Evolutionary conservation across 2,113 vertebrate species (phyloP), one percentile per base, ranked within the genome.

Genomic region (Pseudolaguvia tuberculata): DNA sequence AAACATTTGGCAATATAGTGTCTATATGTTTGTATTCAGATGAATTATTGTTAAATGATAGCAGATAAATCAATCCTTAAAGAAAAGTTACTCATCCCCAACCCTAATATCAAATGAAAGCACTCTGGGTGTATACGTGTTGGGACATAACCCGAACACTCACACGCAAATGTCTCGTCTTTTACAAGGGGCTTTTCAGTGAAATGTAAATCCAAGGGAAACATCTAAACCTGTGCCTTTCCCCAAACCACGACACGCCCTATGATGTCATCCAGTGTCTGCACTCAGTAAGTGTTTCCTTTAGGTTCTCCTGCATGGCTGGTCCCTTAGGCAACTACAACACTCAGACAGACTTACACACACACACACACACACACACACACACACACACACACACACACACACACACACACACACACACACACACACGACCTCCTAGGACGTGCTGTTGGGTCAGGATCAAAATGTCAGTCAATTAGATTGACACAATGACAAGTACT

Each of bases 231-330:
- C 58, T 76, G 42, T 31, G 68, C 55, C 70, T 65, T 71, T 78
- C 61, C 50, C 62, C 31, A 61, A 4, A 8, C 68, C 73, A 57
- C 42, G 62, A 84, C 84, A 85, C 45, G 68, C 79, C 77, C 79
- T 20, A 81, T 90, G 89, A 89, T 84, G 87, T 89, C 87, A 39
- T 73, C 61, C 56, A 42, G 73, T 48, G 69, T 76, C 82, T 85
- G 81, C 75, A 31, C 73, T 80, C 76, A 83, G 83, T 89, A 87
- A 88, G 79, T 79, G 61, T 90, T 88, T 88, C 86, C 85, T 81
- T 83, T 81, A 78, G 61, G 68, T 78, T 69, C 78, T 76, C 68
- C 75, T 75, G 66, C 65, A 53, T 21, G 9, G 29, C 35, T 35
- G 20, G 39, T 27, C 58, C 67, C 25, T 21, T 35, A 51, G 45